Evolutionary conservation across 2,888 invertebrate genomes (phyloP).

Genomic region (Nematopogon swammerdamellus): DNA sequence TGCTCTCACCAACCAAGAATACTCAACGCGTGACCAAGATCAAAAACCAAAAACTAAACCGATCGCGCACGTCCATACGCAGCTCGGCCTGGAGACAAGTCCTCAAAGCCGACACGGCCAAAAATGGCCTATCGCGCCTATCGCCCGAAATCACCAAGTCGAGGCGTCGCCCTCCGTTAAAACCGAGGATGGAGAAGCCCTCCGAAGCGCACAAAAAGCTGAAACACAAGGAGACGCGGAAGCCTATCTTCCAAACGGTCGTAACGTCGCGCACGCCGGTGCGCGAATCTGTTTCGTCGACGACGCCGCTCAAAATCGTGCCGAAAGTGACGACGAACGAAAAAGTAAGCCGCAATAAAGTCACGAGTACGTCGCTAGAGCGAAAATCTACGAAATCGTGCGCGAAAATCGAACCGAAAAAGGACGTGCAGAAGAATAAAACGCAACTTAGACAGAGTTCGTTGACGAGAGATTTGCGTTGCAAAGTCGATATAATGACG

Average conservation of each 20-base stretch:
- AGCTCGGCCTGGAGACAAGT: constrained; percentile 34
- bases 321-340: constrained; percentile 13
- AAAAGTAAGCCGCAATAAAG: constrained; percentile 21
- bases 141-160: constrained; percentile 28
- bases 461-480: constrained; percentile 31
- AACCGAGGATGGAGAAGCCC: constrained; percentile 36
- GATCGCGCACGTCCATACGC: constrained; percentile 22
- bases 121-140: constrained; percentile 32
- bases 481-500: constrained; percentile 31
- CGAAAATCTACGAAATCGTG: constrained; percentile 17
- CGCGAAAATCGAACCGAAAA: constrained; percentile 27
- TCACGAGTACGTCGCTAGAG: background rate
- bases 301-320: constrained; percentile 22
- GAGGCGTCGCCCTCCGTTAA: constrained; percentile 16
- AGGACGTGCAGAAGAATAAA: constrained; percentile 34
- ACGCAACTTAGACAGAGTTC: constrained; percentile 42
- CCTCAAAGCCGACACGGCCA: constrained; percentile 26
- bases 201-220: constrained; percentile 18
- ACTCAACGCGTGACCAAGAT: constrained; percentile 27
- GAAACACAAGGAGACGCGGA: constrained; percentile 31
- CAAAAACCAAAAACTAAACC: constrained; percentile 25
- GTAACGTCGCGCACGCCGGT: constrained; percentile 25
- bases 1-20: constrained; percentile 40
- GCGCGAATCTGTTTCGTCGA: constrained; percentile 34
- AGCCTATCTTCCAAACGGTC: constrained; percentile 47